Base-by-base conservation (phyloP, 2,113 vertebrate species). In the Hyperoodon ampullatus region DNA sequence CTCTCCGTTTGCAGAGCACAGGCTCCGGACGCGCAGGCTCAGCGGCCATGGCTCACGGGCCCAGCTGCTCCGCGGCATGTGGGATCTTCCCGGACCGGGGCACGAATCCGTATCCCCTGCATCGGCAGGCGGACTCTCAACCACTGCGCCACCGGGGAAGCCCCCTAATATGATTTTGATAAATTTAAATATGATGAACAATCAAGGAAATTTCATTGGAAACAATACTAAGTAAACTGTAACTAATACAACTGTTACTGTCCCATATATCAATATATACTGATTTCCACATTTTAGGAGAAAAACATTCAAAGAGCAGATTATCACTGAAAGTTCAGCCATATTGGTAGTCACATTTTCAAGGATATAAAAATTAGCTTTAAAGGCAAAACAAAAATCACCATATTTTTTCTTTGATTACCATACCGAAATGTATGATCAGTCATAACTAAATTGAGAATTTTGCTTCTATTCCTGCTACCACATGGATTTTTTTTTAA, bases 321-420 rank as follows among this genome's bases (percentile, higher is more conserved):
- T 82, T 88, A 78, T 35, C 71, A 70, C 30, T 53, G 26, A 80
- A 92, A 88, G 50, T 83, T 88, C 63, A 95, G 8, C 33, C 60
- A 70, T 47, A 93, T 72, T 58, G 94, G 6, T 70, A 94, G 53
- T 86, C 58, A 87, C 82, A 88, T 58, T 87, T 95, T 74, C 89
- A 97, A 97, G 96, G 91, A 74, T 90, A 68, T 72, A 77, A 58
- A 68, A 28, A 81, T 80, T 75, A 93, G 6, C 21, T 72, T 89
- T n/a, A 87, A 94, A 97, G 13, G 55, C 77, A 93, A 96, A 98
- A 90, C 35, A 93, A 96, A 98, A 96, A 83, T 97, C 81, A 93
- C 23, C 26, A 16, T 58, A 6, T 61, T 74, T 93, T 93, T 94
- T 47, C 70, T 84, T 90, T 97, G 89, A 97, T 97, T 96, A 86